These are phyloP conservation scores for Patella depressa DNA, from an alignment of 2,888 invertebrate genomes.

Conservation along the genomic window DNA sequence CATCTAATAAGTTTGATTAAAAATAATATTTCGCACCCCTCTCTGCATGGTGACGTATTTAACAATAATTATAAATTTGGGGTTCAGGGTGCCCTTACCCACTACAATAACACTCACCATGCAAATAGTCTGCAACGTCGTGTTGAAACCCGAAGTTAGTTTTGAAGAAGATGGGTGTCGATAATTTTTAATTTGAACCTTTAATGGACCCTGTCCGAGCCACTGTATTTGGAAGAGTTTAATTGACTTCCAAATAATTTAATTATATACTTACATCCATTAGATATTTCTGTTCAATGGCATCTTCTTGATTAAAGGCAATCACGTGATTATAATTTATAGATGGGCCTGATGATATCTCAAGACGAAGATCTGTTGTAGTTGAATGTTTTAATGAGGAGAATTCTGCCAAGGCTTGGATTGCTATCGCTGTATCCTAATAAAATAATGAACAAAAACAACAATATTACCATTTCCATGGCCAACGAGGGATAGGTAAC, in stretches of 20 bases:
- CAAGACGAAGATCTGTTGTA: constrained; percentile 24
- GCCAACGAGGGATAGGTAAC: no score
- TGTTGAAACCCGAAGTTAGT: no score
- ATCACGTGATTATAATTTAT: constrained; percentile 28
- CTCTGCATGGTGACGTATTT: neutral
- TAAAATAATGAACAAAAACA: neutral
- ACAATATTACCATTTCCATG: neutral
- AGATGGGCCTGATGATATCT: constrained; percentile 21
- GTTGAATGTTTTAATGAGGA: constrained; percentile 23
- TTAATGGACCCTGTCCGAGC: no score
- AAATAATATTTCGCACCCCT: no score
- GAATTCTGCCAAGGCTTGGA: constrained; percentile 34
- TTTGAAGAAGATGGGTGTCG: no score
- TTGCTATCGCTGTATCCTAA: constrained; percentile 36
- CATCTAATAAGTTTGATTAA: no score
- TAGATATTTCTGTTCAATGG: constrained; percentile 26
- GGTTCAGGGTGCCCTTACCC: constrained; percentile 1
- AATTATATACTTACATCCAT: constrained; percentile 27
- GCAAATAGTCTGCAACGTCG: no score
- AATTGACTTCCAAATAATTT: no score
- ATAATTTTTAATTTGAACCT: no score
- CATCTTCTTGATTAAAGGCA: constrained; percentile 32
- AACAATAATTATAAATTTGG: neutral
- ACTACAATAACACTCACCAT: neutral
- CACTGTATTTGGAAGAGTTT: no score